These are phyloP conservation scores for Caenorhabditis remanei DNA, from an alignment of 1,140 invertebrate species.

Conservation along the genomic window DNA sequence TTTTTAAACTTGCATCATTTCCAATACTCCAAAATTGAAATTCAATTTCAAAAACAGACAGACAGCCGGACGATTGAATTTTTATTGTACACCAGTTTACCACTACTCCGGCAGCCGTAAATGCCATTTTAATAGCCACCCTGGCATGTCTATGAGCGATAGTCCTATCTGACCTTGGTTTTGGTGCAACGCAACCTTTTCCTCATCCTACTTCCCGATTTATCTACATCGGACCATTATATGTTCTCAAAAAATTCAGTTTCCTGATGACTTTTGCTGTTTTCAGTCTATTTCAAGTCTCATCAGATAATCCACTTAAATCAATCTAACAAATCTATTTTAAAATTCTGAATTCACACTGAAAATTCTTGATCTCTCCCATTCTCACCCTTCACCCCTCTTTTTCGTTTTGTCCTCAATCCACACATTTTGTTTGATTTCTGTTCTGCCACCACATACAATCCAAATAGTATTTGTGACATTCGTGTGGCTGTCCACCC, in stretches of 20 bases:
- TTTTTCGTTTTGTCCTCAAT: too few relatives aligned
- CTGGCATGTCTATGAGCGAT: conserved; percentile 10
- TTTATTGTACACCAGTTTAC: conserved; percentile 47
- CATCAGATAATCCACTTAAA: conserved; percentile 16
- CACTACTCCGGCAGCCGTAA: neutral
- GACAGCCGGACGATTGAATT: conserved; percentile 29
- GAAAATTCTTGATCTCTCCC: neutral
- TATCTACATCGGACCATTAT: conserved; percentile 13
- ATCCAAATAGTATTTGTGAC: too few relatives aligned
- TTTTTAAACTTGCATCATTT: neutral
- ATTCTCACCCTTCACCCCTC: neutral
- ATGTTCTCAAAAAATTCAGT: neutral
- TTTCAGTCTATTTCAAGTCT: neutral
- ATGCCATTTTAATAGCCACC: conserved; percentile 38
- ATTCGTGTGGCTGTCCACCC: too few relatives aligned
- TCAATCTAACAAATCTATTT: conserved; percentile 6
- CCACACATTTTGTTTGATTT: too few relatives aligned
- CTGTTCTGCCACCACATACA: neutral
- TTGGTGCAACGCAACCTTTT: conserved; percentile 5
- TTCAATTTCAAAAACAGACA: conserved; percentile 45
- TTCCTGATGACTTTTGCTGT: neutral
- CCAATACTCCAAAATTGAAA: conserved; percentile 27
- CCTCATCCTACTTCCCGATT: neutral
- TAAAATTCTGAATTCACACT: too few relatives aligned
- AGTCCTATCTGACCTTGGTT: conserved; percentile 8